Evolutionary conservation across 2,797 vertebrate species (phyloP), one percentile per base, ranked within the genome.

Genomic region (Poeciliopsis presidionis): DNA sequence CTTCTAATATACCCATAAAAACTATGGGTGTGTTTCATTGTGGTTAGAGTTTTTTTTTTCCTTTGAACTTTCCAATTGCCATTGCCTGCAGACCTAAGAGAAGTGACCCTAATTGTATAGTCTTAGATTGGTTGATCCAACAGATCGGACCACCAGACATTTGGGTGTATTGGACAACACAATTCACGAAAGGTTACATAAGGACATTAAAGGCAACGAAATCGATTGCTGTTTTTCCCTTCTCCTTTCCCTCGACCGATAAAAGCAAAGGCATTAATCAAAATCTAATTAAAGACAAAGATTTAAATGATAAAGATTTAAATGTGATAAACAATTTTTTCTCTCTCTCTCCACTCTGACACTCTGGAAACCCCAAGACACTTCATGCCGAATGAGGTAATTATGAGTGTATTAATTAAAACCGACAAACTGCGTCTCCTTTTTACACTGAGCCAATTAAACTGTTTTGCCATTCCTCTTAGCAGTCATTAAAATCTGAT

Each of bases 351-450:
- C 76, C 2, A 77, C 67, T 78, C 59, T 28, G n/a, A 59, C 59
- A 77, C 55, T 53, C 45, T 77, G 43, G 74, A 61, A 49, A 84
- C 61, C 25, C 59, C 75, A 51, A 28, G 7, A 75, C 67, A 74
- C 43, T 71, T 75, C 76, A 57, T 45, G 73, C 78, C 5, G 65
- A 83, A 55, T 77, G 55, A 73, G 70, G 33, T 65, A 33, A 88
- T 91, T 85, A 88, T 80, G 86, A 79, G 49, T 30, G 77, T 81
- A 87, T 80, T 88, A 70, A 90, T 90, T 89, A 90, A 89, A 89
- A 84, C 18, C 78, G 84, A 84, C 77, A 80, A 72, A 79, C 81
- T 79, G 55, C 47, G 78, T 87, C 77, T 45, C 33, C 70, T 85
- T 74, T 86, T 90, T 82, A 79, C 74, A 78, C 67, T 71, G 3